Evolutionary conservation across 2,797 vertebrate genomes (phyloP).

Genomic region (Columba guinea): DNA sequence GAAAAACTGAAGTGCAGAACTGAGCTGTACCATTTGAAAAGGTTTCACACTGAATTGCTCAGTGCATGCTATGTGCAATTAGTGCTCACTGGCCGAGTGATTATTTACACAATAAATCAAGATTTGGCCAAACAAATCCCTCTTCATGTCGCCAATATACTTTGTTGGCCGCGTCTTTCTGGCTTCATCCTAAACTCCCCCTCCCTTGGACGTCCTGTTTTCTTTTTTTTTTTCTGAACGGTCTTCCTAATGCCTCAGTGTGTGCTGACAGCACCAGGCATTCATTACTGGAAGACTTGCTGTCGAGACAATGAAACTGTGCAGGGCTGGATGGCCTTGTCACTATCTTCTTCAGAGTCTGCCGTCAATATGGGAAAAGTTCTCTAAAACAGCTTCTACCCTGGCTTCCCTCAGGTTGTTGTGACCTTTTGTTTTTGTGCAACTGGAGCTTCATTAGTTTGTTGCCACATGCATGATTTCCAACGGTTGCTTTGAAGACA

Average conservation of each 20-base stretch:
- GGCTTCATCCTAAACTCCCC: neutral
- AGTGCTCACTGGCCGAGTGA: accelerated
- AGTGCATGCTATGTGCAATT: neutral
- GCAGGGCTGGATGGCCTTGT: neutral
- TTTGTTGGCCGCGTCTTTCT: neutral
- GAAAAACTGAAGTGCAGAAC: neutral
- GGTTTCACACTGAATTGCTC: neutral
- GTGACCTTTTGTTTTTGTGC: conserved; percentile 70
- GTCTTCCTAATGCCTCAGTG: neutral
- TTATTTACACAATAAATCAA: conserved; percentile 1
- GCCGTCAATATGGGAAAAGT: conserved; percentile 14
- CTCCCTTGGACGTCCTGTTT: neutral
- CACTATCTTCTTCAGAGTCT: neutral
- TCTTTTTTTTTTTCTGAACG: neutral
- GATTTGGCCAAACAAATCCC: neutral
- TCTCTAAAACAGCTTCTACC: neutral
- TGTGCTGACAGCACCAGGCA: neutral
- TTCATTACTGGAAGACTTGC: neutral
- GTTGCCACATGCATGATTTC: conserved; percentile 60
- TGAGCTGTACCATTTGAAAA: neutral
- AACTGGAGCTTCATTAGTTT: conserved; percentile 68
- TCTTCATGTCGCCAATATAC: neutral
- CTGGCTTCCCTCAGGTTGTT: conserved; percentile 1
- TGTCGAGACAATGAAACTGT: conserved; percentile 17
- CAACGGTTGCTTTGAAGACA: conserved; percentile 61